These are phyloP conservation scores for Apodemia hepburni DNA, from an alignment of 2,888 invertebrate genomes.

Conservation along the genomic window DNA sequence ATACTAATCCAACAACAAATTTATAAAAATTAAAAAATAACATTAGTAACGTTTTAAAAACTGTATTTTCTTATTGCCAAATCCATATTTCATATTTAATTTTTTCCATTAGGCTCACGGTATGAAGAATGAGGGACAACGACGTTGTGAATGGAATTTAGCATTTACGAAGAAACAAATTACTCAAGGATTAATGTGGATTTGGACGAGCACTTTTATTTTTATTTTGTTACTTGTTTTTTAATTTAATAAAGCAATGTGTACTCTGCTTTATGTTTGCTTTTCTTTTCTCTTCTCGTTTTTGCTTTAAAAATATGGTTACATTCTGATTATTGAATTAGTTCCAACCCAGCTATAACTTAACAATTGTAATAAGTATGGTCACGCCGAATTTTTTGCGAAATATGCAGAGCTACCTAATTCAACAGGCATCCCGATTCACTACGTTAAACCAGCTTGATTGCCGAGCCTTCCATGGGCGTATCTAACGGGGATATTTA, in stretches of 20 bases:
- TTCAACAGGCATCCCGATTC: too few relatives aligned
- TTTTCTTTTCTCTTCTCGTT: conserved; percentile 39
- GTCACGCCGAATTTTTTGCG: too few relatives aligned
- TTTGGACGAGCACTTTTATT: conserved; percentile 53
- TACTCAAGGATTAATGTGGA: conserved; percentile 50
- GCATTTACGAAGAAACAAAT: conserved; percentile 63
- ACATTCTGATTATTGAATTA: too few relatives aligned
- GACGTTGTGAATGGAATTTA: conserved; percentile 46
- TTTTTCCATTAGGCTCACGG: conserved; percentile 74
- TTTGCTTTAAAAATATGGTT: conserved; percentile 18
- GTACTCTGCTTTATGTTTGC: conserved; percentile 48
- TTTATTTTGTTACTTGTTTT: conserved; percentile 43
- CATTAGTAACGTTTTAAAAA: too few relatives aligned
- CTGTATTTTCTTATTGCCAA: conserved; percentile 43
- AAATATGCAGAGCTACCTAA: too few relatives aligned
- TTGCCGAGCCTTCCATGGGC: too few relatives aligned
- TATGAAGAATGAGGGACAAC: conserved; percentile 59
- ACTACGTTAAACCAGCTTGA: too few relatives aligned
- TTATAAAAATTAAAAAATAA: too few relatives aligned
- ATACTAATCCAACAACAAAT: too few relatives aligned
- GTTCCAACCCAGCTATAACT: too few relatives aligned
- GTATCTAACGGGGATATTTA: too few relatives aligned
- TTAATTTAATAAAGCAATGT: conserved; percentile 61
- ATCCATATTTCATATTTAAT: conserved; percentile 65
- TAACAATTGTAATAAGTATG: too few relatives aligned